Conservation (phyloP, 64 coral and sea anemone species). For the Actinia equina region DNA sequence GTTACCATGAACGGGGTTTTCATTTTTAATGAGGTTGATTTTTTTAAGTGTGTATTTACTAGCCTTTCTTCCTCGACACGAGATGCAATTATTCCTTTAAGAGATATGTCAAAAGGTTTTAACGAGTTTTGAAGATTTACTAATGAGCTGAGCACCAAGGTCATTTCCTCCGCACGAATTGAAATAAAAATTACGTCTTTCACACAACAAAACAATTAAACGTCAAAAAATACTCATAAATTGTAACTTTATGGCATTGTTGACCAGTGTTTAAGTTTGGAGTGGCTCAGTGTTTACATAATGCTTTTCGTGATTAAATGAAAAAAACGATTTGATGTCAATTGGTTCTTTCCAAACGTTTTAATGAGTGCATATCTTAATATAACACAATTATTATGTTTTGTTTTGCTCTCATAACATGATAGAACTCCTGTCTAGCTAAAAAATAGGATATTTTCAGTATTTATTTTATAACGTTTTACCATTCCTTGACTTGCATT, state of each 20-base stretch:
- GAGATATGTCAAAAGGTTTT: not conserved
- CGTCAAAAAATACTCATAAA: not conserved
- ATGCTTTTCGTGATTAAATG: slow-evolving; percentile 2
- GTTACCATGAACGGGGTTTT: not conserved
- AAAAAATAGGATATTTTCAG: not conserved
- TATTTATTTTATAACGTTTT: not conserved
- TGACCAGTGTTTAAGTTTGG: not conserved
- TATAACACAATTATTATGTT: not conserved
- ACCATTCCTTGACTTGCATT: not conserved
- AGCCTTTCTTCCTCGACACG: not conserved
- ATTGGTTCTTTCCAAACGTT: not conserved
- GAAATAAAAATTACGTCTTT: not conserved
- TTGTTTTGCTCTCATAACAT: not conserved
- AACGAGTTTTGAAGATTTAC: not conserved
- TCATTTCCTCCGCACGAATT: not conserved
- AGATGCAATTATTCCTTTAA: not conserved
- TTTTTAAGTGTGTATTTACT: not conserved
- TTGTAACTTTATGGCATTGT: not conserved
- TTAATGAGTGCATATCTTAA: not conserved
- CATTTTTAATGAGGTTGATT: not conserved
- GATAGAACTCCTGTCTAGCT: not conserved
- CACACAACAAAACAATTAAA: not conserved
- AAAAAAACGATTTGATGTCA: not conserved
- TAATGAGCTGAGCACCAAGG: not conserved
- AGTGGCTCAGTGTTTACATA: not conserved